These are phyloP conservation scores for Penaeus vannamei DNA, from an alignment of 1,140 invertebrate genomes.

Conservation along the genomic window DNA sequence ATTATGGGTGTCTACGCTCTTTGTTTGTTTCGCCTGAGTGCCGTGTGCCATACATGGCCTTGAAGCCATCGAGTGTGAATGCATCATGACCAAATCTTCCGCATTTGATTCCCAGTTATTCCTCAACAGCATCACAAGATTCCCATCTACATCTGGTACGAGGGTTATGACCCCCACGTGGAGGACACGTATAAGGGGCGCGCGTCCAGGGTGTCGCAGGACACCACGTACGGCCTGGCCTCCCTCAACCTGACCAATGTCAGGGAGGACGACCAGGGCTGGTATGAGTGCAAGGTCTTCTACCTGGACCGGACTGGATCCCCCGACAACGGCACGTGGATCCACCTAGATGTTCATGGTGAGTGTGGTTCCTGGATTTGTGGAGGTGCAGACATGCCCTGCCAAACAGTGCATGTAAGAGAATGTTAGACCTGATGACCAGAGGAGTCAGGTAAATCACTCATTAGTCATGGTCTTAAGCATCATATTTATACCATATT, in stretches of 20 bases:
- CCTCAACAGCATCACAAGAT: conserved; percentile 66
- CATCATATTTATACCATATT: too few species aligned
- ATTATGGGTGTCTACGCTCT: too few species aligned
- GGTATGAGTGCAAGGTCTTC: conserved; percentile 97
- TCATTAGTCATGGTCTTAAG: too few species aligned
- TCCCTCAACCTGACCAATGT: conserved; percentile 95
- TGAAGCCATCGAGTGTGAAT: not conserved
- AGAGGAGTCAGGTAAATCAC: too few species aligned
- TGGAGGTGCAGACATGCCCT: too few species aligned
- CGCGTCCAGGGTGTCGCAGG: conserved; percentile 87
- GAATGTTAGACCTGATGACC: too few species aligned
- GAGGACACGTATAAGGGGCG: conserved; percentile 92
- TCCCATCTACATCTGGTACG: conserved; percentile 95
- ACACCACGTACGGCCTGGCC: conserved; percentile 80
- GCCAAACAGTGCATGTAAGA: too few species aligned
- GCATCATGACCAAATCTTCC: not conserved
- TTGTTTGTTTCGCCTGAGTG: too few species aligned
- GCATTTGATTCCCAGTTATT: not conserved
- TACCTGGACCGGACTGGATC: conserved; percentile 94
- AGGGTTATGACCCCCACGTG: conserved; percentile 94
- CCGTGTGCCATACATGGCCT: too few species aligned
- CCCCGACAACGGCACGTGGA: conserved; percentile 94
- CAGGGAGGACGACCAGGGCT: conserved; percentile 92
- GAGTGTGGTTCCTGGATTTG: conserved; percentile 69
- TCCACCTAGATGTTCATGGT: conserved; percentile 96